Base-by-base conservation (phyloP, 2,113 vertebrate species). In the Semnopithecus entellus region DNA sequence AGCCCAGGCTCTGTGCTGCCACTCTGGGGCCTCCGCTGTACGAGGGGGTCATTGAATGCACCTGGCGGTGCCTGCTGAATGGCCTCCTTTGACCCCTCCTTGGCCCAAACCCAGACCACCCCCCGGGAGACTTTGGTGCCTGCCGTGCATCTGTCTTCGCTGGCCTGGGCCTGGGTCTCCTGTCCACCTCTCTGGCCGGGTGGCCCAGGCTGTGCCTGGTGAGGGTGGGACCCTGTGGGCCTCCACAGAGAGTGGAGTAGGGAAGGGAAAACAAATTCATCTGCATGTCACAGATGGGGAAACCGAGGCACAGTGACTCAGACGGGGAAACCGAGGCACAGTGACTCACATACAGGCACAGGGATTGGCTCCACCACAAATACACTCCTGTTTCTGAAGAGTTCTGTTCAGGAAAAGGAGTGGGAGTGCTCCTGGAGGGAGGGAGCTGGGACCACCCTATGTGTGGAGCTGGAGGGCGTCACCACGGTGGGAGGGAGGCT, bases 111-210 rank as follows among this genome's bases (percentile, higher is more conserved):
- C 50, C 40, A 73, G 38, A 22, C n/a, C n/a, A 40, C 10, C 18
- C 12, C n/a, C 70, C 2, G 8, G 70, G 70, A 38, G 35, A 35
- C n/a, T 27, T 25, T 25, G n/a, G 6, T 27, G 20, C 48, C 52
- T 23, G 6, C 5, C 0, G 2, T 1, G 6, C 3, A 0, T 23
- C 78, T 35, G 8, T 12, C 50, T 11, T 57, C 14, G 27, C 38
- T 32, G 11, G 43, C 13, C 12, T 8, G 25, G 25, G 8, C 20
- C 38, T 40, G 4, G n/a, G 70, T 73, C 32, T 68, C 6, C 64
- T 68, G 6, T 17, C 6, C 64, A 17, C 32, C 6, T 12, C 72
- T 59, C 38, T 23, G 52, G 13, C 38, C 8, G 10, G 66, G 68
- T n/a, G 14, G 35, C 32, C 13, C 2, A 13, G 3, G 80, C 32